Conservation (phyloP, 2,888 invertebrate species). For the Agonum fuliginosum region DNA sequence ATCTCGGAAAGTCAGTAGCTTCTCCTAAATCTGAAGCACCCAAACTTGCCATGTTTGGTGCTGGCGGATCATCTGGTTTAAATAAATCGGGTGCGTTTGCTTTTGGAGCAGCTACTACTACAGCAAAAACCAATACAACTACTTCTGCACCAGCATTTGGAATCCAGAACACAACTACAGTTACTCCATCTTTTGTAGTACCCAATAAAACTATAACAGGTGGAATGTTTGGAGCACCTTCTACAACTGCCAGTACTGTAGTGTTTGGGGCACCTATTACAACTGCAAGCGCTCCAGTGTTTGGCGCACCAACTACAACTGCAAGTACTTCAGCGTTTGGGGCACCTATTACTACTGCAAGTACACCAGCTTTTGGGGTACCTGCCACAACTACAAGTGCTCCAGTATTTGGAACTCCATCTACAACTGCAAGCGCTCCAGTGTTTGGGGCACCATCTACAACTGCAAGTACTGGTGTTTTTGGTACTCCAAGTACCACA, state of each 20-base stretch:
- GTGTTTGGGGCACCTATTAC: constrained; percentile 58
- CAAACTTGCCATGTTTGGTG: constrained; percentile 40
- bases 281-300: constrained; percentile 32
- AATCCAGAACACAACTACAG: constrained; percentile 29
- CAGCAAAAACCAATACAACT: constrained; percentile 23
- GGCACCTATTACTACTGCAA: constrained; percentile 51
- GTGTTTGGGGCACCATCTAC: constrained; percentile 51
- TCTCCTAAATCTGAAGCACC: constrained; percentile 17
- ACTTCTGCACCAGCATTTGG: constrained; percentile 47
- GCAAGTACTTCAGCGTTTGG: constrained; percentile 43
- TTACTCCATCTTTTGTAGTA: constrained; percentile 20
- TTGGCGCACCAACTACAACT: constrained; percentile 50
- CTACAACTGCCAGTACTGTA: constrained; percentile 52
- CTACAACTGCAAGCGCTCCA: constrained; percentile 46
- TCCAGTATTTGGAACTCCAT: constrained; percentile 25
- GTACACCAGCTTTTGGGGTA: constrained; percentile 52
- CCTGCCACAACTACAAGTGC: constrained; percentile 20
- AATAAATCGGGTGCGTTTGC: constrained; percentile 18
- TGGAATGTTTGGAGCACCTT: constrained; percentile 48
- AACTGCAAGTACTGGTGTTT: constrained; percentile 14
- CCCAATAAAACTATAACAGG: constrained; percentile 13
- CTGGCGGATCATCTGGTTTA: constrained; percentile 7
- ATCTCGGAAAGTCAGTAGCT: constrained; percentile 63
- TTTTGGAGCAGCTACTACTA: constrained; percentile 29
- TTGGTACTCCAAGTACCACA: constrained; percentile 57